Evolutionary conservation across 2,888 invertebrate species (phyloP), one percentile per base, ranked within the genome.

Genomic region (Lycocerus yunnanus): DNA sequence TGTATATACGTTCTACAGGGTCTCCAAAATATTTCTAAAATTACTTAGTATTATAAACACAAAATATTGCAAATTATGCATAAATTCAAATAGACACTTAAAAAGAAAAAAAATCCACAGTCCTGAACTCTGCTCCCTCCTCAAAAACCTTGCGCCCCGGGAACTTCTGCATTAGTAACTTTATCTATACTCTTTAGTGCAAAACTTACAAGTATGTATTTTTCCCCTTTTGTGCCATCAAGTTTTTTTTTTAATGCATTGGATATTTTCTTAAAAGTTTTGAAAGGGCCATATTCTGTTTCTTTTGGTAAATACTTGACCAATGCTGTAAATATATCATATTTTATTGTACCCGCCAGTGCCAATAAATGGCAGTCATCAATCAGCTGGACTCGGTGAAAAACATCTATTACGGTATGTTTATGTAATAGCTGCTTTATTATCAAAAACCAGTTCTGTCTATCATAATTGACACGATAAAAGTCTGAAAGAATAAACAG

Each of bases 361-460:
- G 92, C 92, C 69, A 93, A 85, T 78, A 90, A 91, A 76, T 92
- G 90, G 4, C 92, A 87, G 84, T 97, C 97, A 80, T 95, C 94
- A 0, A 96, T 86, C 4, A 93, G 82, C 73, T 95, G 93, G 0
- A 94, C 95, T 60, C 96, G 89, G 85, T 94, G 95, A 10, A 92
- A 81, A 0, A 89, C 83, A 73, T 91, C 89, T 69, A 94, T 92
- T 0, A 80, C 81, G 0, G 65, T 24, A 67, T 88, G 87, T 72
- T 88, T 86, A 1, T 89, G 84, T 11, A 83, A 81, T 63, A 93
- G 83, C 5, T 88, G 89, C 0, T 81, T 79, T 0, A 87, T 86
- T 3, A 94, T 83, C 0, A 90, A 88, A 0, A 87, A 82, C 94
- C 94, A 95, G 83, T 94, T 94, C 0, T 84, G 83, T 0, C 81